Evolutionary conservation across 1,140 invertebrate genomes (phyloP).

Genomic region (Trypoxylus dichotomus): DNA sequence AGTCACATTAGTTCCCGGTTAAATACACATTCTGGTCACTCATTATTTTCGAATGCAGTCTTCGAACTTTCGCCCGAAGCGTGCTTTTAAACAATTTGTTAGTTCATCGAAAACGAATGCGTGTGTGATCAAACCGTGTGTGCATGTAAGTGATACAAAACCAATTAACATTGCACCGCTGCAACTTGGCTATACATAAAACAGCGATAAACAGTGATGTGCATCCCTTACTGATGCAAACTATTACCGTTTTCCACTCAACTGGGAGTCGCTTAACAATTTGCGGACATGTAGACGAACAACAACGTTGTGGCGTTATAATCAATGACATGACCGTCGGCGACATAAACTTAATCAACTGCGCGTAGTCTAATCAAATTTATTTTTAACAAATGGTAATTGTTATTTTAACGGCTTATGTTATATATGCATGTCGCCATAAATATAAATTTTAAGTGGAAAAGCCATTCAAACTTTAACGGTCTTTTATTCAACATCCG

Average conservation of each 20-base stretch:
- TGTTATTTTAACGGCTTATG: neutral
- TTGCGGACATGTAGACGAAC: neutral
- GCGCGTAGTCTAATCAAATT: neutral
- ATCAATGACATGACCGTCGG: neutral
- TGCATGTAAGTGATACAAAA: neutral
- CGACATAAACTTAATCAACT: neutral
- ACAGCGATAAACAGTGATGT: neutral
- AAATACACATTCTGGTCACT: too few relatives aligned
- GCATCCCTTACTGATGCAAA: neutral
- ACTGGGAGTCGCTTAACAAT: neutral
- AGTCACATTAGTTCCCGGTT: too few relatives aligned
- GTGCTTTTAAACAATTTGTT: neutral
- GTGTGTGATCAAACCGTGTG: neutral
- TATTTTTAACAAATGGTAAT: neutral
- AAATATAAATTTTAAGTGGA: too few relatives aligned
- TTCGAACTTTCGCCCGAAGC: neutral
- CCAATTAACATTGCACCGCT: neutral
- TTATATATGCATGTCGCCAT: neutral
- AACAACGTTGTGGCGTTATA: neutral
- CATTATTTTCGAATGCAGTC: neutral
- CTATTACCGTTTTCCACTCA: neutral
- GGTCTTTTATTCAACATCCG: too few relatives aligned
- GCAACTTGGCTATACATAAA: neutral
- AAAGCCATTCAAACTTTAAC: neutral
- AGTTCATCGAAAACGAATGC: neutral